phyloP scores from a whole-genome alignment of 2,113 vertebrate species.

The Platysteira castanea region DNA sequence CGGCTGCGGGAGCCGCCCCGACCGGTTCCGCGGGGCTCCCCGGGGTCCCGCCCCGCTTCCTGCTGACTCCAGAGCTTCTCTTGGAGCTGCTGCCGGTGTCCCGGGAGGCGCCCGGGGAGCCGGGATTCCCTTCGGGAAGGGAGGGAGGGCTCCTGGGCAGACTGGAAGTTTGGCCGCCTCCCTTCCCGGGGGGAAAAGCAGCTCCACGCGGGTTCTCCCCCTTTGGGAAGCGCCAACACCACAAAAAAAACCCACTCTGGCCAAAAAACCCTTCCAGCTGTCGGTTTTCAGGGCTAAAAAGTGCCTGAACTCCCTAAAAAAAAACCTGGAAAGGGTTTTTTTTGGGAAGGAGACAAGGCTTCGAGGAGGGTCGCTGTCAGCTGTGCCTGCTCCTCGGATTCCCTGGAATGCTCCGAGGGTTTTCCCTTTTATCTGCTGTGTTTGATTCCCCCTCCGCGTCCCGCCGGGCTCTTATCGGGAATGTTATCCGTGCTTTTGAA shows the following conservation, averaged over 20 bases:
- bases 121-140: not conserved
- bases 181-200: not conserved
- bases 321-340: not conserved
- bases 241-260: too few species aligned
- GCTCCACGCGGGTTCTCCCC: not conserved
- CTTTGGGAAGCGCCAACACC: not conserved
- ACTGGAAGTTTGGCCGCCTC: not conserved
- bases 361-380: not conserved
- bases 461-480: not conserved
- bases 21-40: not conserved
- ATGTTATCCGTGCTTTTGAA: not conserved
- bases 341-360: not conserved
- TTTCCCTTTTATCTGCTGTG: not conserved
- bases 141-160: not conserved
- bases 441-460: not conserved
- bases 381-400: not conserved
- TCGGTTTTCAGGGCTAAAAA: not conserved
- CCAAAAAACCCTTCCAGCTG: not conserved
- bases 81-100: not conserved
- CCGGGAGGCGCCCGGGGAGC: not conserved
- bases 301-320: not conserved
- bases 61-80: not conserved
- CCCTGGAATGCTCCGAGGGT: not conserved
- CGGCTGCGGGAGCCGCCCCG: not conserved
- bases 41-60: not conserved